Base-by-base conservation (phyloP, 1,140 invertebrate genomes). In the Bombus cullumanus region DNA sequence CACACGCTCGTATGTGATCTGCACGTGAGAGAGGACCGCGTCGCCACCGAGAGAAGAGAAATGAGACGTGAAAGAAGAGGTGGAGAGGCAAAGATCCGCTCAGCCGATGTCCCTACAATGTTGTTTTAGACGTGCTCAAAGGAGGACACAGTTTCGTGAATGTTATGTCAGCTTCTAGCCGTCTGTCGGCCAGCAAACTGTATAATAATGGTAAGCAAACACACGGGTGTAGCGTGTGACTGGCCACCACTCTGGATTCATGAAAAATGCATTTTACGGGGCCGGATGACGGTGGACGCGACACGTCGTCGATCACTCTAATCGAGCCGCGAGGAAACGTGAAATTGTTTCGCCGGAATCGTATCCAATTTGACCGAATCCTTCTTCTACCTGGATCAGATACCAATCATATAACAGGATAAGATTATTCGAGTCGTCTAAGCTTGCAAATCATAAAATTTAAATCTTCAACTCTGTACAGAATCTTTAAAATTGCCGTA, bases 191-290 rank as follows among this genome's bases (percentile, higher is more conserved):
- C 83, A 39, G 69, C 73, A 86, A 89, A 89, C 87, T 78, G 84
- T 83, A 89, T 89, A 89, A 86, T 89, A 89, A 89, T 89, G 75
- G 88, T 89, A 89, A 89, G 87, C 87, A 89, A 89, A 89, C 88
- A 89, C 62, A 43, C 10, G 64, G 79, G 87, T 82, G 69, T 74
- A 86, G 72, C 41, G 87, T 78, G 59, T 57, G 73, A 34, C 62
- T 13, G 12, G 53, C 31, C 53, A 13, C 22, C 73, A 12, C 64
- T 66, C 64, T 66, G 31, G 15, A 85, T 80, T 85, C 83, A 85
- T 85, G 83, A 85, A 85, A 85, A 85, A 85, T 85, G 83, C 77
- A 85, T 85, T 85, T 34, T 68, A 85, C 68, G 76, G 25, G 37
- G 39, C 66, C 43, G 34, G 39, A 57, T 72, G 34, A 37, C 31